Evolutionary conservation across 2,797 vertebrate genomes (phyloP).

Genomic region (Philypnodon macrostomus): DNA sequence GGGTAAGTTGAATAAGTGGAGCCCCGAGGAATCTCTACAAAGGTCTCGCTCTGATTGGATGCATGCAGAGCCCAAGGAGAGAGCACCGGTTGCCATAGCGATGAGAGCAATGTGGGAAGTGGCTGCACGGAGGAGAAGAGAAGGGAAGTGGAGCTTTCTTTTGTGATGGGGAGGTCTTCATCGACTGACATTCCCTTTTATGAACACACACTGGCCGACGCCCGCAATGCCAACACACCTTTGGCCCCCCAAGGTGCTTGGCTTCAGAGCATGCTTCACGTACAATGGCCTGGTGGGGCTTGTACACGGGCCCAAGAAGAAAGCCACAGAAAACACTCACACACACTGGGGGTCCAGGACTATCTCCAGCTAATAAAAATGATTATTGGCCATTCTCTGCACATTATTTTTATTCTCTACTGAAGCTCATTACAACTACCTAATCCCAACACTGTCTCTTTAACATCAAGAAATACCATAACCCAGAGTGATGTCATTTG

Average conservation of each 20-base stretch:
- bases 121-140: slow-evolving; percentile 64
- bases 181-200: slow-evolving; percentile 53
- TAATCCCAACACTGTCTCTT: too few species aligned
- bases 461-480: too few species aligned
- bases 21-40: slow-evolving; percentile 82
- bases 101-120: slow-evolving; percentile 77
- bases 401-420: slow-evolving; percentile 11
- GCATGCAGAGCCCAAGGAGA: slow-evolving; percentile 76
- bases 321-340: slow-evolving; percentile 65
- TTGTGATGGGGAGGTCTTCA: slow-evolving; percentile 65
- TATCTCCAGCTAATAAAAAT: slow-evolving; percentile 59
- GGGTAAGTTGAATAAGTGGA: slow-evolving; percentile 80
- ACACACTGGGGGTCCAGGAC: slow-evolving; percentile 54
- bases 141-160: slow-evolving; percentile 71
- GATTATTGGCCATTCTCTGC: slow-evolving; percentile 54
- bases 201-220: slow-evolving; percentile 40
- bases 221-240: slow-evolving; percentile 44
- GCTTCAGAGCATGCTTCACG: slow-evolving; percentile 54
- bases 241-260: slow-evolving; percentile 46
- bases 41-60: slow-evolving; percentile 83
- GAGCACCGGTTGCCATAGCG: slow-evolving; percentile 80
- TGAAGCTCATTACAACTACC: too few species aligned
- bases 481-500: too few species aligned
- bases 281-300: slow-evolving; percentile 61
- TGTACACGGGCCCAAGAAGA: slow-evolving; percentile 58